Evolutionary conservation across 2,113 vertebrate genomes (phyloP).

Genomic region (Gallinago jamesoni): DNA sequence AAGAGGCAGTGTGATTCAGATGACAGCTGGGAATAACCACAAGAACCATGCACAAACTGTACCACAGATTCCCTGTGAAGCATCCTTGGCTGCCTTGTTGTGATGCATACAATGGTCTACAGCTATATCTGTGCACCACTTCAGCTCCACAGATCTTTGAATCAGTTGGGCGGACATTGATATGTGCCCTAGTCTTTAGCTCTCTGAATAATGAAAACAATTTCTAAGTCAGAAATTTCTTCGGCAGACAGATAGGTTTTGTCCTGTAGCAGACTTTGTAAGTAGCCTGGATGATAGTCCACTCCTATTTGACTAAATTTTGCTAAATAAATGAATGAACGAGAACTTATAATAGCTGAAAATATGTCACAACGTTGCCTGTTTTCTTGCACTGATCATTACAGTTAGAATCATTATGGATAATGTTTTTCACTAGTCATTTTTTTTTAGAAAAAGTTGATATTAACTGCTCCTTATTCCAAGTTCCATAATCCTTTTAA

Average conservation of each 20-base stretch:
- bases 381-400: neutral
- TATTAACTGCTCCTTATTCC: neutral
- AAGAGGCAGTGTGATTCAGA: neutral
- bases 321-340: neutral
- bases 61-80: neutral
- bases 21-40: neutral
- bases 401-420: neutral
- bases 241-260: neutral
- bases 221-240: neutral
- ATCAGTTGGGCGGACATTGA: accelerated
- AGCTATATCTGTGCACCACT: neutral
- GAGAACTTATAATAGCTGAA: neutral
- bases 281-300: neutral
- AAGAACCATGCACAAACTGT: neutral
- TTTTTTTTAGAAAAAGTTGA: neutral
- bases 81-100: neutral
- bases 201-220: neutral
- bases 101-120: neutral
- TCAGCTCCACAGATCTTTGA: neutral
- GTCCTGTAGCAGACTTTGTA: neutral
- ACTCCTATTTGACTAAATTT: neutral
- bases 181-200: neutral
- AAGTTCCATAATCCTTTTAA: neutral
- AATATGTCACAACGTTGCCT: neutral
- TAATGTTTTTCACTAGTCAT: neutral